These are phyloP conservation scores for Lamproptera curius DNA, from an alignment of 2,888 invertebrate genomes.

Conservation along the genomic window DNA sequence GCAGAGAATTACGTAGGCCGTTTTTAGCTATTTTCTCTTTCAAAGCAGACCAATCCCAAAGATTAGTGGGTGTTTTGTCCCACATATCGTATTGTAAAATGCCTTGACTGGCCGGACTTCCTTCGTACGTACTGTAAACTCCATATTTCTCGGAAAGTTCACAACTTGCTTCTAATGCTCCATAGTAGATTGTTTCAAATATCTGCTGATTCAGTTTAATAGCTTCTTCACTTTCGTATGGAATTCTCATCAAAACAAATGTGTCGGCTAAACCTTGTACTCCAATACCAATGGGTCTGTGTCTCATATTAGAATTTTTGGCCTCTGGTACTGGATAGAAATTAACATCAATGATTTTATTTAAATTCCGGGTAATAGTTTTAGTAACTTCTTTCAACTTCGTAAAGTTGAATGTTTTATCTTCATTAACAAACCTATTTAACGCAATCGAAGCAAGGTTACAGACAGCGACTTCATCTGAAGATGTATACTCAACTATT, in stretches of 20 bases:
- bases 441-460: constrained; percentile 98
- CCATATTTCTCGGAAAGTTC: constrained; percentile 92
- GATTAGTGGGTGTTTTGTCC: constrained; percentile 89
- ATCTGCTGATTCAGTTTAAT: constrained; percentile 93
- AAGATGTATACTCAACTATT: constrained; percentile 95
- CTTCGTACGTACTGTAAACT: constrained; percentile 93
- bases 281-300: constrained; percentile 94
- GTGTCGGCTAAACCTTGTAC: constrained; percentile 98
- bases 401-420: constrained; percentile 90
- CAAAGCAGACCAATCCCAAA: constrained; percentile 93
- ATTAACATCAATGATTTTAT: constrained; percentile 98
- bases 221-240: constrained; percentile 95
- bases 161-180: constrained; percentile 97
- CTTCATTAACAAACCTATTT: constrained; percentile 92
- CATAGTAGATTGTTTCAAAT: constrained; percentile 98
- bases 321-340: constrained; percentile 97
- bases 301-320: constrained; percentile 89
- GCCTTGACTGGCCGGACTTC: constrained; percentile 96
- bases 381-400: constrained; percentile 93
- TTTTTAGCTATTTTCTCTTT: constrained; percentile 91
- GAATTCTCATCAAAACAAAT: constrained; percentile 94
- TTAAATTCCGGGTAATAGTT: constrained; percentile 92
- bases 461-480: constrained; percentile 97
- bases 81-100: constrained; percentile 99
- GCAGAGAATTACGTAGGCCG: constrained; percentile 94